phyloP scores from a whole-genome alignment of 2,797 vertebrate species.

The Notolabrus celidotus region DNA sequence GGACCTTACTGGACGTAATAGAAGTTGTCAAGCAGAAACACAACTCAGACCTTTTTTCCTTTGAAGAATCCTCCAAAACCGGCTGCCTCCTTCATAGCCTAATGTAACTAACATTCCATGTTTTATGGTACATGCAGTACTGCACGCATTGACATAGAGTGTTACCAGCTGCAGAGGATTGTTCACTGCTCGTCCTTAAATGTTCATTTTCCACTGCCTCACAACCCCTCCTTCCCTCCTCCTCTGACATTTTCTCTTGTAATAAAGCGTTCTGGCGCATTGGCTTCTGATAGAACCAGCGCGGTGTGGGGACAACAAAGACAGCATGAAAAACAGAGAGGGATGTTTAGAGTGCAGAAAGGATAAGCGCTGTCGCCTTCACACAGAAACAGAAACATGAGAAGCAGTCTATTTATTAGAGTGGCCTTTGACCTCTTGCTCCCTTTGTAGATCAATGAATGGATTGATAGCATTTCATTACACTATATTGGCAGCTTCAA shows the following conservation, averaged over 20 bases:
- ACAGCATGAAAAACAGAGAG: neutral
- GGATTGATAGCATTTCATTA: conserved; percentile 27
- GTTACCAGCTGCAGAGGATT: conserved; percentile 11
- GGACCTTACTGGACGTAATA: no score
- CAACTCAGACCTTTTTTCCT: no score
- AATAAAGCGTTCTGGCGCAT: conserved; percentile 50
- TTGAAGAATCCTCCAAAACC: no score
- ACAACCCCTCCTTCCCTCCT: conserved; percentile 22
- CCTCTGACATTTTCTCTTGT: conserved; percentile 51
- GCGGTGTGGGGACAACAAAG: conserved; percentile 16
- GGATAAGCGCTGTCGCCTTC: conserved; percentile 9
- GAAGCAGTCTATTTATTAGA: conserved; percentile 10
- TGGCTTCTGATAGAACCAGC: conserved; percentile 46
- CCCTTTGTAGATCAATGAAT: conserved; percentile 26
- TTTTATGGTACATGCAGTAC: neutral
- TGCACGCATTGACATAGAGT: neutral
- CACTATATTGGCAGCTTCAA: neutral
- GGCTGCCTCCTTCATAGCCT: no score
- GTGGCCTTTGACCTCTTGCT: conserved; percentile 40
- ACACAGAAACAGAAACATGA: conserved; percentile 6
- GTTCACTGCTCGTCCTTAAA: conserved; percentile 11
- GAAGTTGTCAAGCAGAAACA: no score
- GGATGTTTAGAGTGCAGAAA: neutral
- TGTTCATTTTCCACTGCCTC: conserved; percentile 43
- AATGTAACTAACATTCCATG: no score